These are phyloP conservation scores for Anseranas semipalmata DNA, from an alignment of 2,113 vertebrate genomes.

Conservation along the genomic window DNA sequence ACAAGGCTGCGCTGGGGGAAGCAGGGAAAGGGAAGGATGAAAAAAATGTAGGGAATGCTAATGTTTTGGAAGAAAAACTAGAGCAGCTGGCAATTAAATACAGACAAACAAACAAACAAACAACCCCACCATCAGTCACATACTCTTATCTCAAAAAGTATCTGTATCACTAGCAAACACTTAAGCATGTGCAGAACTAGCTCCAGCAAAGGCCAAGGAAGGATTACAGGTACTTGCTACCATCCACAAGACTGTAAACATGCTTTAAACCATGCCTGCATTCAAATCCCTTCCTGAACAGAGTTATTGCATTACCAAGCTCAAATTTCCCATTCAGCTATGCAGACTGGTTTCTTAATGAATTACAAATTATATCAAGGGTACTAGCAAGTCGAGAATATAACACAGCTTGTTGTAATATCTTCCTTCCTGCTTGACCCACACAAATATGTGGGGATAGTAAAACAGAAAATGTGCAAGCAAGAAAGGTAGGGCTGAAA, in stretches of 20 bases:
- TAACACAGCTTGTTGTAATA: not conserved
- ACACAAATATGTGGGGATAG: not conserved
- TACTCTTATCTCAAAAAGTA: not conserved
- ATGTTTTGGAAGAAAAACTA: slow-evolving; percentile 13
- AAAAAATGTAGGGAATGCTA: not conserved
- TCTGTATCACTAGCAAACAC: not conserved
- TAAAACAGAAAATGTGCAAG: not conserved
- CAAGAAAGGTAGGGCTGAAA: not conserved
- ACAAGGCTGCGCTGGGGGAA: not conserved
- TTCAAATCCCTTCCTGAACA: not conserved
- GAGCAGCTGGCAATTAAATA: not conserved
- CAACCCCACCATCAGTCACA: not conserved
- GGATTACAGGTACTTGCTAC: not conserved
- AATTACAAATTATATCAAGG: not conserved
- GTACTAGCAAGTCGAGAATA: not conserved
- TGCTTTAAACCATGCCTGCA: not conserved
- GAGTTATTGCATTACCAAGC: not conserved
- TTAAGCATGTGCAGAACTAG: not conserved
- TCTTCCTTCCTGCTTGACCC: not conserved
- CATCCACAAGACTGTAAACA: not conserved
- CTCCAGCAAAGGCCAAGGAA: not conserved
- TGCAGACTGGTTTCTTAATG: not conserved
- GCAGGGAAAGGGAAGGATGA: not conserved
- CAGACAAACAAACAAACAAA: not conserved
- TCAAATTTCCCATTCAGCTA: not conserved